These are phyloP conservation scores for Stenodera caucasica DNA, from an alignment of 2,888 invertebrate species.

Conservation along the genomic window DNA sequence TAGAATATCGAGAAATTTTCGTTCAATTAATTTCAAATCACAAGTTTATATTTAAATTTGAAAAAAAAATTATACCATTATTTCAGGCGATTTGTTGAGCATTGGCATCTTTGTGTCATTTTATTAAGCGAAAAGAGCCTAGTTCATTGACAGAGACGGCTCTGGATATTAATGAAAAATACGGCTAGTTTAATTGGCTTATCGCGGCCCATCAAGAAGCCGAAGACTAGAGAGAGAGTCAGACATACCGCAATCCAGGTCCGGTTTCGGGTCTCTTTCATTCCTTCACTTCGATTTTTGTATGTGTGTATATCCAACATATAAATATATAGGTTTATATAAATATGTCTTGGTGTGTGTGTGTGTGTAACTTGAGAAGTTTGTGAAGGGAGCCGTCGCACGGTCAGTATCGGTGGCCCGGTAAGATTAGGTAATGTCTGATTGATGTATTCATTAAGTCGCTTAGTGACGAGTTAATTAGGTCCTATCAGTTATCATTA, in stretches of 20 bases:
- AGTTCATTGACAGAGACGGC: too few species aligned
- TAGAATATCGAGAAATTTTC: too few species aligned
- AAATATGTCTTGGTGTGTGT: not conserved
- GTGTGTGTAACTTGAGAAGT: conserved; percentile 25
- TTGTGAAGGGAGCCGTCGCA: conserved; percentile 17
- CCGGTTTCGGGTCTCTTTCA: conserved; percentile 3
- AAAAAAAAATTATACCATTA: too few species aligned
- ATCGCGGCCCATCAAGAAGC: not conserved
- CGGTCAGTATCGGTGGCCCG: conserved; percentile 32
- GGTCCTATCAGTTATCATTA: conserved; percentile 46
- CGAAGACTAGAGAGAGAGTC: not conserved
- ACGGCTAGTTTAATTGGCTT: conserved; percentile 1
- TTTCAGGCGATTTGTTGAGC: too few species aligned
- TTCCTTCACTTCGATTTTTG: not conserved
- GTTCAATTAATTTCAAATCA: too few species aligned
- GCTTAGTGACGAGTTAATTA: conserved; percentile 50
- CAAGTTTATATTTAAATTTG: too few species aligned
- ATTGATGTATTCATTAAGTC: conserved; percentile 51
- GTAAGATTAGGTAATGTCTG: conserved; percentile 44
- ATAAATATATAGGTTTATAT: not conserved
- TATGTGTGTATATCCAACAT: not conserved
- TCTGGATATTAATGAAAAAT: not conserved
- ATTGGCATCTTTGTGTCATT: too few species aligned
- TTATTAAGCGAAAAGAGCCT: too few species aligned
- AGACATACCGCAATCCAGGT: conserved; percentile 5